A percentile compares a stretch with the other conserved stretches of the same genome.
Evolutionary conservation across 2,797 vertebrate genomes (phyloP).

Genomic region (Macropus fuliginosus): DNA sequence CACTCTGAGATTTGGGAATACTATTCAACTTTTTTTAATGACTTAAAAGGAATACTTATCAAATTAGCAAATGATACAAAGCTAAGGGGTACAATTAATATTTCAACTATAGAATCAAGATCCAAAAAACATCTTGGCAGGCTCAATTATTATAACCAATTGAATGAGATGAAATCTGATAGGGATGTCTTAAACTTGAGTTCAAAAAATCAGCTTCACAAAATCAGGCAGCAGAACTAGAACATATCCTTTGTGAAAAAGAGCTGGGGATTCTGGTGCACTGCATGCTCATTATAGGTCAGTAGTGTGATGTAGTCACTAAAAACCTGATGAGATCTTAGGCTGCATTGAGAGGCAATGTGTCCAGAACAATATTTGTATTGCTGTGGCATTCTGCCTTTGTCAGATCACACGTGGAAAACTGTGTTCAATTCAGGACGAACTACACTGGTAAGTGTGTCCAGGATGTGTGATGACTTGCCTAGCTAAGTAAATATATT

Average conservation of each 20-base stretch:
- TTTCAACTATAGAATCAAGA: background rate
- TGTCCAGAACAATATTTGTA: background rate
- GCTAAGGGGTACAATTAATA: background rate
- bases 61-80: background rate
- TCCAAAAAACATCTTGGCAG: background rate
- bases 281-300: background rate
- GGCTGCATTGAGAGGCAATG: background rate
- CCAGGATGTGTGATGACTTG: background rate
- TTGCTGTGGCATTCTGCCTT: background rate
- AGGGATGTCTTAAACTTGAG: background rate
- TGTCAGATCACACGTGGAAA: background rate
- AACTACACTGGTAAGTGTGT: background rate
- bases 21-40: background rate
- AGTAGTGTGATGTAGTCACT: background rate
- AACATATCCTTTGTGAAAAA: background rate
- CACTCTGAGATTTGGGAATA: background rate
- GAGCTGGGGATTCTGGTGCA: background rate
- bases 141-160: background rate
- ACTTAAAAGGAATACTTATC: background rate
- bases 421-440: background rate
- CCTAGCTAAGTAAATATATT: background rate
- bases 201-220: background rate
- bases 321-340: background rate
- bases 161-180: background rate
- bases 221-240: background rate